These are phyloP conservation scores for Brachyptera risi DNA, from an alignment of 2,888 invertebrate genomes.

Conservation along the genomic window DNA sequence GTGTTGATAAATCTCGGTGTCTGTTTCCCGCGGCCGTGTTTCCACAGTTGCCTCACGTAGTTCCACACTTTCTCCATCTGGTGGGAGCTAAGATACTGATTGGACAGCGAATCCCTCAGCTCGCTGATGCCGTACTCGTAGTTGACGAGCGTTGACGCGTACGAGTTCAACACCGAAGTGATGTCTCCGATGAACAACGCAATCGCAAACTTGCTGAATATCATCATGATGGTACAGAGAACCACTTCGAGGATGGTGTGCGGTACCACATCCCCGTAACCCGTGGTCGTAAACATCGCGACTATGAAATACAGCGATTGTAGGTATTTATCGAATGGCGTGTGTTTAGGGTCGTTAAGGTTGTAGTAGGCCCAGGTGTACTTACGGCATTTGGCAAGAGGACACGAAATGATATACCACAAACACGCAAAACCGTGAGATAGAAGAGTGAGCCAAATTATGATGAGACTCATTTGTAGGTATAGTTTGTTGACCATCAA, in stretches of 20 bases:
- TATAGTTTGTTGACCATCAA: no score
- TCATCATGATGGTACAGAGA: constrained; percentile 49
- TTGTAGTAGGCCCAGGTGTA: background rate
- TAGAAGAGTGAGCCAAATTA: no score
- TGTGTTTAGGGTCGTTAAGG: background rate
- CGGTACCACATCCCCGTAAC: constrained; percentile 51
- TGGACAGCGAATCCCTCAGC: constrained; percentile 49
- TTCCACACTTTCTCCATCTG: constrained; percentile 54
- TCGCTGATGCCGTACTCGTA: constrained; percentile 53
- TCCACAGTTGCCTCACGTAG: constrained; percentile 53
- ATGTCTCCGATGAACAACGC: constrained; percentile 54
- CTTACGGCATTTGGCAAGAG: background rate
- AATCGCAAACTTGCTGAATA: constrained; percentile 49
- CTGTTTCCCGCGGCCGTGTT: constrained; percentile 51
- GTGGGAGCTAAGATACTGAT: constrained; percentile 50
- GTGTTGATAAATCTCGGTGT: constrained; percentile 5
- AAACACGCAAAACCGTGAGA: no score
- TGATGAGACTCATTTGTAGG: background rate
- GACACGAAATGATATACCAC: background rate
- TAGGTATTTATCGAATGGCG: background rate
- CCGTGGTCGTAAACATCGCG: constrained; percentile 51
- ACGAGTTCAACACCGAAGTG: constrained; percentile 52
- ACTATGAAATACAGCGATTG: constrained; percentile 53
- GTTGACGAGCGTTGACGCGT: constrained; percentile 50
- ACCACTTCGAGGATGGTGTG: constrained; percentile 50